phyloP scores from a whole-genome alignment of 1,140 invertebrate genomes.

The Pemphigus obesinymphae region DNA sequence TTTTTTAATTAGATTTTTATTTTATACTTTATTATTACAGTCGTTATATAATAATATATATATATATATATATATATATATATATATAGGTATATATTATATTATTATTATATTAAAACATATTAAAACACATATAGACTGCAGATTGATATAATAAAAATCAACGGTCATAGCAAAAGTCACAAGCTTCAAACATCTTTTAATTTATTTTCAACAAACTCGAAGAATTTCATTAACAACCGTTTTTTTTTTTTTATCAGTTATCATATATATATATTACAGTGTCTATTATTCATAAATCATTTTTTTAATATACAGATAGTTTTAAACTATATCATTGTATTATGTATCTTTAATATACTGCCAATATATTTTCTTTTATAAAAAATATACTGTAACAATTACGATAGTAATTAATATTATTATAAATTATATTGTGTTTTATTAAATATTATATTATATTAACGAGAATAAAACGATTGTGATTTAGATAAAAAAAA shows the following conservation, averaged over 20 bases:
- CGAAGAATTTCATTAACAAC: not conserved
- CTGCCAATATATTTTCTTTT: not conserved
- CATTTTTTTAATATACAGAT: not conserved
- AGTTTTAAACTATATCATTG: too few relatives aligned
- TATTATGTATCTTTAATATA: not conserved
- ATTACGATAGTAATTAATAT: not conserved
- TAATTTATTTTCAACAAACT: not conserved
- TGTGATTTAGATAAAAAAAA: not conserved
- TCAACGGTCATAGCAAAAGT: too few relatives aligned
- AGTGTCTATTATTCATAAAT: not conserved
- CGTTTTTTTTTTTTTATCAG: not conserved
- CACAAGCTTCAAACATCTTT: not conserved
- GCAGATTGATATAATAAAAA: too few relatives aligned
- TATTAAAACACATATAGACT: too few relatives aligned
- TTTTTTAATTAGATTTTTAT: too few relatives aligned
- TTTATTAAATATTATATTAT: slow-evolving; percentile 6
- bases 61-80: too few relatives aligned
- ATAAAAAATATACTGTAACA: not conserved
- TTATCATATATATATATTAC: not conserved
- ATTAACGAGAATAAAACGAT: not conserved
- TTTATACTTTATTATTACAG: too few relatives aligned
- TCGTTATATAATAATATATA: too few relatives aligned
- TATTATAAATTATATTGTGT: not conserved
- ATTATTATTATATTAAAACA: too few relatives aligned
- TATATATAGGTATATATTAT: too few relatives aligned